phyloP scores from a whole-genome alignment of 2,888 invertebrate genomes.

The Listrodromus nycthemerus region DNA sequence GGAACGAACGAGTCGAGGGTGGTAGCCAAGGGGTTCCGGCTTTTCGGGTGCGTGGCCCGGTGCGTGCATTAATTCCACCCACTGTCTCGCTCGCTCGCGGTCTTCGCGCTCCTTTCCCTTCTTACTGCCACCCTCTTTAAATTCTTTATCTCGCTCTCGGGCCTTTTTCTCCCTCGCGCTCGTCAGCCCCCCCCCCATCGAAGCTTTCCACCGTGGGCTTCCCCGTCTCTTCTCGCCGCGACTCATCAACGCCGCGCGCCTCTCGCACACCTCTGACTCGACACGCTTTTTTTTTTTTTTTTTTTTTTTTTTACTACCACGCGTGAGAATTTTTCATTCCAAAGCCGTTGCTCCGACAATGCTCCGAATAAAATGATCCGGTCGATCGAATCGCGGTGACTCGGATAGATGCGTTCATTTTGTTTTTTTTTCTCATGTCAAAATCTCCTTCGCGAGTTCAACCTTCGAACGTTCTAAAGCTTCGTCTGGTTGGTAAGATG shows the following conservation, averaged over 20 bases:
- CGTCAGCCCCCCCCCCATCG: constrained; percentile 14
- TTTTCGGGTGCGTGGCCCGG: constrained; percentile 82
- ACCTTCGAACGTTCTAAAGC: too few species aligned
- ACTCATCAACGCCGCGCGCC: constrained; percentile 75
- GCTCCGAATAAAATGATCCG: too few species aligned
- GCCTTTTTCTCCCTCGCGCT: constrained; percentile 50
- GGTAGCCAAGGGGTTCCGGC: constrained; percentile 52
- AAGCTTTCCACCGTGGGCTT: constrained; percentile 69
- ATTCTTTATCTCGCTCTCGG: constrained; percentile 50
- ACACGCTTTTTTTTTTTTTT: too few species aligned
- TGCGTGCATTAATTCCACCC: constrained; percentile 74
- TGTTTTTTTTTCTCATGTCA: too few species aligned
- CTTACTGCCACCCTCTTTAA: constrained; percentile 57
- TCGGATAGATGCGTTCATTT: too few species aligned
- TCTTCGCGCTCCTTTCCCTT: constrained; percentile 43
- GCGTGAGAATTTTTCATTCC: background rate
- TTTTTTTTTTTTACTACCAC: constrained; percentile 7
- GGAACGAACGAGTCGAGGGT: constrained; percentile 39
- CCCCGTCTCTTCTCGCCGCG: constrained; percentile 74
- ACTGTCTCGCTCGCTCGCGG: constrained; percentile 35
- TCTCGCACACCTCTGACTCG: constrained; percentile 45
- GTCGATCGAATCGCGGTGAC: too few species aligned
- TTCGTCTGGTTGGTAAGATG: too few species aligned
- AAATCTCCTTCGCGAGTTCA: too few species aligned
- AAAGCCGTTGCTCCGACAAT: background rate